A percentile compares a stretch with the other conserved stretches of the same genome.
These are phyloP conservation scores for Glyptemys insculpta DNA, from an alignment of 2,797 vertebrate genomes.

Conservation along the genomic window DNA sequence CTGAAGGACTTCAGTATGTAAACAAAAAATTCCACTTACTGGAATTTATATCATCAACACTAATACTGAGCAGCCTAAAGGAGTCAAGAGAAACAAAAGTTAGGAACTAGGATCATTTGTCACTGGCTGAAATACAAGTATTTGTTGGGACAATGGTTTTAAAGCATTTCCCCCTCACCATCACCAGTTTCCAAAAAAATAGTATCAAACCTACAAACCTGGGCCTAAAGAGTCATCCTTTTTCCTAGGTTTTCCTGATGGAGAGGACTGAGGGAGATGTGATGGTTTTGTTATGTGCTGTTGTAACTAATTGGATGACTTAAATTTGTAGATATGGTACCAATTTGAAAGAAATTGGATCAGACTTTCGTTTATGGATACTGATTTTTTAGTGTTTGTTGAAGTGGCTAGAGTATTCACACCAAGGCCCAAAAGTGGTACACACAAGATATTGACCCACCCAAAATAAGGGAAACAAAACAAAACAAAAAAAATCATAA, in stretches of 20 bases:
- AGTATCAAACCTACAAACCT: not conserved
- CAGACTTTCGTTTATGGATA: not conserved
- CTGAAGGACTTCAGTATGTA: not conserved
- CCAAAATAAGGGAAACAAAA: not conserved
- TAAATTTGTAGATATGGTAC: not conserved
- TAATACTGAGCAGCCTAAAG: not conserved
- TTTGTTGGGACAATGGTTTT: not conserved
- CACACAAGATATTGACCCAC: not conserved
- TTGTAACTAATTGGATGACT: not conserved
- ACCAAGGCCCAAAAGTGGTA: not conserved
- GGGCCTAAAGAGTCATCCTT: not conserved
- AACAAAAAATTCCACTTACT: not conserved
- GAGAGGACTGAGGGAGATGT: not conserved
- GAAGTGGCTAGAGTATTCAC: not conserved
- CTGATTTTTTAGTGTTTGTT: not conserved
- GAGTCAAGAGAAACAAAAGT: not conserved
- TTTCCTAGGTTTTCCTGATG: not conserved
- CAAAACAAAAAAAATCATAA: not conserved
- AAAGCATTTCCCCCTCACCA: not conserved
- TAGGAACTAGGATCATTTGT: not conserved
- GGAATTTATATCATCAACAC: fast-evolving
- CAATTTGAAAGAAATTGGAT: not conserved
- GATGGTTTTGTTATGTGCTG: not conserved
- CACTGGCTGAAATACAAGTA: not conserved
- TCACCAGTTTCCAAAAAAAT: not conserved